Conservation (phyloP, 1,140 invertebrate species). For the Ips typographus region DNA sequence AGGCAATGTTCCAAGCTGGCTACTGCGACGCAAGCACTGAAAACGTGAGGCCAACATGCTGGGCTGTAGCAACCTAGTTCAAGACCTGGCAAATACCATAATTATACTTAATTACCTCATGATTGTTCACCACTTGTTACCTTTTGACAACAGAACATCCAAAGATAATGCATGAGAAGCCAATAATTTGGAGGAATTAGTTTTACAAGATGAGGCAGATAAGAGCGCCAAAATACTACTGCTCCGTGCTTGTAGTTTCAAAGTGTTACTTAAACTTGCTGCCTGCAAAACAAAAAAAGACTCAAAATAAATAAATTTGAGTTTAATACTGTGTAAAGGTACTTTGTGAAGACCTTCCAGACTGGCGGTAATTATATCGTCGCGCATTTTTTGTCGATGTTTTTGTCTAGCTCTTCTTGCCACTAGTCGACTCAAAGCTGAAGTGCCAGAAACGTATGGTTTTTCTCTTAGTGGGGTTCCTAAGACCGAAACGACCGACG, state of each 20-base stretch:
- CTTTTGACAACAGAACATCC: slow-evolving; percentile 73
- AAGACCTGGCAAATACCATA: slow-evolving; percentile 63
- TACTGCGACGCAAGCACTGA: slow-evolving; percentile 87
- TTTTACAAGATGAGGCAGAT: slow-evolving; percentile 73
- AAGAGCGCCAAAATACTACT: slow-evolving; percentile 79
- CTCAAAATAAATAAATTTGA: slow-evolving; percentile 2
- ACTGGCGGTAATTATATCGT: slow-evolving; percentile 77
- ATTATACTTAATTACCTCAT: slow-evolving; percentile 37
- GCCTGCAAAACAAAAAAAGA: slow-evolving; percentile 54
- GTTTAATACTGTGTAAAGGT: slow-evolving; percentile 19
- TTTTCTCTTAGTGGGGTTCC: slow-evolving; percentile 72
- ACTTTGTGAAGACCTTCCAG: slow-evolving; percentile 90
- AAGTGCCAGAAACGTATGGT: slow-evolving; percentile 56
- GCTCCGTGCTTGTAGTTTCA: slow-evolving; percentile 80
- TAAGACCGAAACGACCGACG: slow-evolving; percentile 84
- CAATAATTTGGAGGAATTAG: slow-evolving; percentile 67
- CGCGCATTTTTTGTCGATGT: slow-evolving; percentile 61
- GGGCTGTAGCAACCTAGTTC: slow-evolving; percentile 88
- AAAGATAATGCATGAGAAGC: slow-evolving; percentile 88
- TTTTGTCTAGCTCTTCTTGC: slow-evolving; percentile 54
- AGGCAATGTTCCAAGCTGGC: slow-evolving; percentile 85
- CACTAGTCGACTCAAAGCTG: slow-evolving; percentile 48
- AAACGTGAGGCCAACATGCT: slow-evolving; percentile 92
- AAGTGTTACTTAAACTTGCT: slow-evolving; percentile 70
- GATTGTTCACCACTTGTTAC: slow-evolving; percentile 19